A percentile compares a stretch with the other conserved stretches of the same genome.
phyloP scores from a whole-genome alignment of 2,797 vertebrate species.

The Loris lydekkerianus region DNA sequence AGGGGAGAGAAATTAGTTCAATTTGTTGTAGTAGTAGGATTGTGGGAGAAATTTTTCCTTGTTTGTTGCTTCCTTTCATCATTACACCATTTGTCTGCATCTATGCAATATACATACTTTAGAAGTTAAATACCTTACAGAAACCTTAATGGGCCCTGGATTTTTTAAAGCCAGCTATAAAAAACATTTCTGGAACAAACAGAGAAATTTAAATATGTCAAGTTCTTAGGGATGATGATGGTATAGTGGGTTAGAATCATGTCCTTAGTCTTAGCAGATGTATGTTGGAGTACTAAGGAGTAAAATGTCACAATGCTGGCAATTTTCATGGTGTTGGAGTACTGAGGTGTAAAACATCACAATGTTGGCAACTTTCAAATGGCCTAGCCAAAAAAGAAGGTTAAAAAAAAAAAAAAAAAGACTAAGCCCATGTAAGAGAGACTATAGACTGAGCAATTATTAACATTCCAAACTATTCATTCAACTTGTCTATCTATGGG shows the following conservation, averaged over 20 bases:
- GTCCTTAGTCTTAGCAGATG: neutral
- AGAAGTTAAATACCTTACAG: neutral
- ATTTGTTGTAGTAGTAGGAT: neutral
- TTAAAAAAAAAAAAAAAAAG: neutral
- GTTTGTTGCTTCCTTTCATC: neutral
- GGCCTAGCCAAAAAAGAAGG: neutral
- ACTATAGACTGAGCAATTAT: neutral
- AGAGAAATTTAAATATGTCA: slow-evolving; percentile 21
- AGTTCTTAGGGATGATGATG: neutral
- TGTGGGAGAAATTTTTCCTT: slow-evolving; percentile 6
- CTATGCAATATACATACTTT: neutral
- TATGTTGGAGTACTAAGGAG: neutral
- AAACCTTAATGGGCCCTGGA: neutral
- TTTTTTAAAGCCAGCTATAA: slow-evolving; percentile 23
- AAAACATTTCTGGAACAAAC: slow-evolving; percentile 5
- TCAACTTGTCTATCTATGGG: neutral
- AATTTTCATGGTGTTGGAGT: neutral
- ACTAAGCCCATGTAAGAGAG: neutral
- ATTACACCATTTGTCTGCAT: neutral
- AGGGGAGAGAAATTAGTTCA: neutral
- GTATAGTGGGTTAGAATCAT: neutral
- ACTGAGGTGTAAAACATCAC: neutral
- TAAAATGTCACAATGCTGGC: neutral
- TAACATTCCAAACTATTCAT: neutral
- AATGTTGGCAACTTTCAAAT: neutral